These are phyloP conservation scores for Pseudochromis fuscus DNA, from an alignment of 2,797 vertebrate genomes.

Conservation along the genomic window DNA sequence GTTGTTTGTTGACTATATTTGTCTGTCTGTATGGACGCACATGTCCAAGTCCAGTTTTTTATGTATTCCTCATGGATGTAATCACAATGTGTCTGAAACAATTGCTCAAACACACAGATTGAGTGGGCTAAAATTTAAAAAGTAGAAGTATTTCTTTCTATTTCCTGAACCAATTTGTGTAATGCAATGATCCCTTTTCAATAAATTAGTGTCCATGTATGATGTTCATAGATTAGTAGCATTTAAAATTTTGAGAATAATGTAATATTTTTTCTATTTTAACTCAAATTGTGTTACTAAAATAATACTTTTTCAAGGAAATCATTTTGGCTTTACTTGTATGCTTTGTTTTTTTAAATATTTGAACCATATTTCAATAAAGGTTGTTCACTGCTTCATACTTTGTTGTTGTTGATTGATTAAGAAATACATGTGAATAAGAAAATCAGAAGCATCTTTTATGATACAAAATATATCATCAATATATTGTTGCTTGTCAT, in stretches of 20 bases:
- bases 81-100: background rate
- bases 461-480: no score
- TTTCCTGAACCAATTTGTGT: background rate
- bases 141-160: background rate
- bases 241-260: no score
- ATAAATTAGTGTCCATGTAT: background rate
- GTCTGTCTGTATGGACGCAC: background rate
- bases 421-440: no score
- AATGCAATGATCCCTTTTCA: conserved; percentile 13
- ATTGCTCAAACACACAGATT: background rate
- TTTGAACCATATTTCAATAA: conserved; percentile 64
- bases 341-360: conserved; percentile 14
- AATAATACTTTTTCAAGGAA: no score
- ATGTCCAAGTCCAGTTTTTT: conserved; percentile 9
- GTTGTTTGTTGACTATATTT: background rate
- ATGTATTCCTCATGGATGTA: background rate
- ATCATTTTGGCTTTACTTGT: background rate
- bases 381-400: conserved; percentile 51
- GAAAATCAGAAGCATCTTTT: no score
- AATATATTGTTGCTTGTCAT: no score
- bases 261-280: background rate
- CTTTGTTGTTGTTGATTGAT: no score
- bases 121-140: no score
- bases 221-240: no score
- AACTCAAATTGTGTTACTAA: no score